phyloP scores from a whole-genome alignment of 2,888 invertebrate species.

The Marasmarcha lunaedactyla region DNA sequence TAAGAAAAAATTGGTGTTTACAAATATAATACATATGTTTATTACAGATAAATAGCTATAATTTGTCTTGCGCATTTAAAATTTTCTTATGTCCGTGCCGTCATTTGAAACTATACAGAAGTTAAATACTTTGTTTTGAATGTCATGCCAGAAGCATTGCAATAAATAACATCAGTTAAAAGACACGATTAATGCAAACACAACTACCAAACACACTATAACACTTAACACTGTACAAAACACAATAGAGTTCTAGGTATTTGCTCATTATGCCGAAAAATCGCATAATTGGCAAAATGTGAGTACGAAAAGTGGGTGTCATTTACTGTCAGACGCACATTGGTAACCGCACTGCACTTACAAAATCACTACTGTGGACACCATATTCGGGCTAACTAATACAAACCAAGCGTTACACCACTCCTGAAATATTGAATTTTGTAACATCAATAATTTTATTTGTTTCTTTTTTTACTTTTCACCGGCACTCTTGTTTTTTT shows the following conservation, averaged over 20 bases:
- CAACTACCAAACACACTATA: too few species aligned
- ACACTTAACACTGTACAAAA: constrained; percentile 35
- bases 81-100: constrained; percentile 7
- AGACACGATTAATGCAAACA: too few species aligned
- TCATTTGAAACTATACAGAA: too few species aligned
- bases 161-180: too few species aligned
- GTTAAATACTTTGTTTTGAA: too few species aligned
- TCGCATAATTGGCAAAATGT: constrained; percentile 65
- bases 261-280: constrained; percentile 64
- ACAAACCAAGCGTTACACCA: too few species aligned
- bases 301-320: constrained; percentile 48
- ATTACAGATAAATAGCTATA: constrained; percentile 2
- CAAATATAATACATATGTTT: neutral
- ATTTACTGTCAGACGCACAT: constrained; percentile 37
- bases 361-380: neutral
- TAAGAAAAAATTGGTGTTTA: constrained; percentile 51
- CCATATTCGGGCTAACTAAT: too few species aligned
- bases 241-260: constrained; percentile 28
- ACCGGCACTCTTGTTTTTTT: too few species aligned
- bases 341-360: constrained; percentile 6
- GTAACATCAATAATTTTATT: too few species aligned
- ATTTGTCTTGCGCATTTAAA: constrained; percentile 7
- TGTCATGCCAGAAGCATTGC: too few species aligned
- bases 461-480: too few species aligned
- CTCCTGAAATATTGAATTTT: too few species aligned